Conservation (phyloP, 2,888 invertebrate species). For the Acleris emargana region DNA sequence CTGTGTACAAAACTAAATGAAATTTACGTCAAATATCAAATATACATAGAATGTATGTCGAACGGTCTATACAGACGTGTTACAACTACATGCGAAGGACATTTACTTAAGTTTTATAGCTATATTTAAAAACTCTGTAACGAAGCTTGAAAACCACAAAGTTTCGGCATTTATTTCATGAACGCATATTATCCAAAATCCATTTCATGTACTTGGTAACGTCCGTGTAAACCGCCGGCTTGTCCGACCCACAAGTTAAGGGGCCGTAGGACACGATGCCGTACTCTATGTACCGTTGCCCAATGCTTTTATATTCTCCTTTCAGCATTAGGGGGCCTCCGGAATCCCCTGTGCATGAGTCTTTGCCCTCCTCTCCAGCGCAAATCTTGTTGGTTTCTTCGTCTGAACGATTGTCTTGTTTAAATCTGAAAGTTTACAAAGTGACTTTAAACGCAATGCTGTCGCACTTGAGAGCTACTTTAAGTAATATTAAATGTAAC, state of each 20-base stretch:
- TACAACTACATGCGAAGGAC: no score
- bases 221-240: conserved; percentile 70
- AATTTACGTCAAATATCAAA: no score
- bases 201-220: conserved; percentile 64
- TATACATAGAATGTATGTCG: no score
- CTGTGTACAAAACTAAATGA: no score
- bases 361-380: conserved; percentile 67
- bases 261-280: conserved; percentile 50
- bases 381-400: conserved; percentile 35
- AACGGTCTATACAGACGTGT: no score
- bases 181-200: conserved; percentile 54
- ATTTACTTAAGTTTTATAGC: no score
- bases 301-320: conserved; percentile 9
- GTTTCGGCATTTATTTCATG: conserved; percentile 15
- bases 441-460: no score
- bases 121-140: no score
- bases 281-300: conserved; percentile 44
- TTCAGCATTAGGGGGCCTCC: conserved; percentile 84
- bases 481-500: no score
- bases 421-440: conserved; percentile 17
- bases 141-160: no score
- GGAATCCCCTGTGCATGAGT: conserved; percentile 86
- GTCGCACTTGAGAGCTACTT: no score
- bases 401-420: conserved; percentile 2
- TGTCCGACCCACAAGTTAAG: conserved; percentile 49